These are phyloP conservation scores for Tupaia tana DNA, from an alignment of 2,113 vertebrate species.

Conservation along the genomic window DNA sequence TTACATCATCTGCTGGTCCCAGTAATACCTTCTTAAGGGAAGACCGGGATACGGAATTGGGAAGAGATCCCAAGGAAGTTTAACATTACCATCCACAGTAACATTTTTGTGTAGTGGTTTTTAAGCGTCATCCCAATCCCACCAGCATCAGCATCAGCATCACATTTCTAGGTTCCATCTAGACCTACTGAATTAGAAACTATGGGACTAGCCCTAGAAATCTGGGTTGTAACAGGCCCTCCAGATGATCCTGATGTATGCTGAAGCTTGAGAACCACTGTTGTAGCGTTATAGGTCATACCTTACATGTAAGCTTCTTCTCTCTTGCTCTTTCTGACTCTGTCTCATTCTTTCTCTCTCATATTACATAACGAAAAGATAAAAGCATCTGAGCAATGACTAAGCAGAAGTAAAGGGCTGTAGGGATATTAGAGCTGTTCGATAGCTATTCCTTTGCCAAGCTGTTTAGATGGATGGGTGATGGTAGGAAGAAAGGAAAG, in stretches of 20 bases:
- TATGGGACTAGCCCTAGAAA: not conserved
- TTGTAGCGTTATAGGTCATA: not conserved
- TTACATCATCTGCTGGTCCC: too few species aligned
- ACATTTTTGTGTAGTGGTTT: not conserved
- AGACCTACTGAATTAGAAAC: not conserved
- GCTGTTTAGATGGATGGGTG: not conserved
- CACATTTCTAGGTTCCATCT: not conserved
- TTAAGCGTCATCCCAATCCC: not conserved
- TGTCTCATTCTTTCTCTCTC: not conserved
- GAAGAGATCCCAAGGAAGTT: slow-evolving; percentile 29
- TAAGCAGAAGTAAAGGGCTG: not conserved
- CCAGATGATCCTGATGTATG: not conserved
- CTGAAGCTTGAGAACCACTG: not conserved
- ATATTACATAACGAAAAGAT: not conserved
- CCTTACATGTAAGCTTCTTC: not conserved
- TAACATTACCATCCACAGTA: not conserved
- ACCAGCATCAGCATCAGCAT: not conserved
- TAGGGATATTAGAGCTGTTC: not conserved
- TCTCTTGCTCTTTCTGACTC: not conserved
- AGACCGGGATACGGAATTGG: not conserved
- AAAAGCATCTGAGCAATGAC: not conserved
- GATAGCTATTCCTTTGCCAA: not conserved
- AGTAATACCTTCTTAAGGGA: not conserved
- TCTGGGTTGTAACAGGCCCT: not conserved
- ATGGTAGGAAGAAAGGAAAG: slow-evolving; percentile 6